Conservation (phyloP, 2,888 invertebrate species). For the Axea sp. region DNA sequence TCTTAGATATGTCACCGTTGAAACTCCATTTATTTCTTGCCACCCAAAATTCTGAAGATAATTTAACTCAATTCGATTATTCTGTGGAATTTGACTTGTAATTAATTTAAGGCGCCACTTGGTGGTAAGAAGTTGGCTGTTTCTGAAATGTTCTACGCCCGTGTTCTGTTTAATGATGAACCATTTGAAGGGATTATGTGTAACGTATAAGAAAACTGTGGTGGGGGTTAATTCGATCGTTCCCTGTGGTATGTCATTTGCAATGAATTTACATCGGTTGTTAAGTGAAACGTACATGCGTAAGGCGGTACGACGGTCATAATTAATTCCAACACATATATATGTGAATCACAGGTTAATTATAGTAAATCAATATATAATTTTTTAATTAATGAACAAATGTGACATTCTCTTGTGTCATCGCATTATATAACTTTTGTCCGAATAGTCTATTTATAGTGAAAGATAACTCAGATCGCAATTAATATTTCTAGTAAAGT, state of each 20-base stretch:
- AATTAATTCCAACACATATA: conserved; percentile 51
- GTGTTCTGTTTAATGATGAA: conserved; percentile 33
- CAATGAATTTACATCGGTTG: conserved; percentile 59
- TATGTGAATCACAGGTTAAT: conserved; percentile 15
- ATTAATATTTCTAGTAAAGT: too few species aligned
- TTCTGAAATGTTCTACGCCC: conserved; percentile 34
- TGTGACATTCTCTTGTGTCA: too few species aligned
- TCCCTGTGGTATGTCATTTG: conserved; percentile 42
- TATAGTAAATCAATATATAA: background rate
- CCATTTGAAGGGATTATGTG: conserved; percentile 22
- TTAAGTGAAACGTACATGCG: conserved; percentile 51
- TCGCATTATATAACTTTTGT: too few species aligned
- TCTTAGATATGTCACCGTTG: conserved; percentile 21
- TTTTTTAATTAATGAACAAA: background rate
- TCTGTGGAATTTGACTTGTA: conserved; percentile 43
- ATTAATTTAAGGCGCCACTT: conserved; percentile 44
- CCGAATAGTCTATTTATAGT: too few species aligned
- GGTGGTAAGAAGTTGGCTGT: conserved; percentile 35
- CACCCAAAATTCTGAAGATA: conserved; percentile 23
- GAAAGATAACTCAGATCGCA: too few species aligned
- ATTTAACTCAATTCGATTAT: conserved; percentile 42
- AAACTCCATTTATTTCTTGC: conserved; percentile 51
- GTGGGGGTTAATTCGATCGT: conserved; percentile 44
- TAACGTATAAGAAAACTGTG: conserved; percentile 19
- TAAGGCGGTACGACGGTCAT: conserved; percentile 50